Evolutionary conservation across 2,888 invertebrate species (phyloP).

Genomic region (Blastobasis adustella): DNA sequence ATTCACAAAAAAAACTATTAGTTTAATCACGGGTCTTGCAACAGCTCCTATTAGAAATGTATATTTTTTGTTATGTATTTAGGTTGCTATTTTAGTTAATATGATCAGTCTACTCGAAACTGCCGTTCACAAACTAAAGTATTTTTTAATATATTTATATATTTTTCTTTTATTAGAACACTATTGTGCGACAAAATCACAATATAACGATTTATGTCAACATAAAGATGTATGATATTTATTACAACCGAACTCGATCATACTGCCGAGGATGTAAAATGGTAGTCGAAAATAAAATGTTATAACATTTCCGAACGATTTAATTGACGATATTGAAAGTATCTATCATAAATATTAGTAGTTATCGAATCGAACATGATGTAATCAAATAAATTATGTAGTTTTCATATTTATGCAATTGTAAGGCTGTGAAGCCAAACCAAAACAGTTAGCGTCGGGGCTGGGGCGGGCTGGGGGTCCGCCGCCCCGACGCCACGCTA

Average conservation of each 20-base stretch:
- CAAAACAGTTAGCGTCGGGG: slow-evolving; percentile 33
- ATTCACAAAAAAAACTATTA: slow-evolving; percentile 43
- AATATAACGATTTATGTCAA: slow-evolving; percentile 1
- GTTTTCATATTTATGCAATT: slow-evolving; percentile 37
- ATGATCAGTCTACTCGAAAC: slow-evolving; percentile 13
- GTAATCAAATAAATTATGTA: slow-evolving; percentile 45
- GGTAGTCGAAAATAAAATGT: no score
- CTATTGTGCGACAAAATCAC: no score
- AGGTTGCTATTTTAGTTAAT: slow-evolving; percentile 34
- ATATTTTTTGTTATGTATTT: slow-evolving; percentile 44
- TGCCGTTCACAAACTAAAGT: slow-evolving; percentile 37
- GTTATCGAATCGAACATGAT: slow-evolving; percentile 29
- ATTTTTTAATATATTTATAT: slow-evolving; percentile 16
- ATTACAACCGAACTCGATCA: no score
- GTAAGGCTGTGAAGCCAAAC: slow-evolving; percentile 62
- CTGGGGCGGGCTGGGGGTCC: slow-evolving; percentile 15
- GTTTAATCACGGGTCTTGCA: slow-evolving; percentile 62
- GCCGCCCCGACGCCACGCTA: slow-evolving; percentile 37
- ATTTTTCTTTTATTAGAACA: slow-evolving; percentile 11
- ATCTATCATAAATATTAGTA: slow-evolving; percentile 25
- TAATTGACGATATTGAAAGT: slow-evolving; percentile 6
- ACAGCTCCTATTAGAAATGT: slow-evolving; percentile 42
- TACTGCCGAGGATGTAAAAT: no score
- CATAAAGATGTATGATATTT: no score
- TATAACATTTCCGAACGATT: no score